These are phyloP conservation scores for Florisuga fusca DNA, from an alignment of 2,797 vertebrate genomes.

Conservation along the genomic window DNA sequence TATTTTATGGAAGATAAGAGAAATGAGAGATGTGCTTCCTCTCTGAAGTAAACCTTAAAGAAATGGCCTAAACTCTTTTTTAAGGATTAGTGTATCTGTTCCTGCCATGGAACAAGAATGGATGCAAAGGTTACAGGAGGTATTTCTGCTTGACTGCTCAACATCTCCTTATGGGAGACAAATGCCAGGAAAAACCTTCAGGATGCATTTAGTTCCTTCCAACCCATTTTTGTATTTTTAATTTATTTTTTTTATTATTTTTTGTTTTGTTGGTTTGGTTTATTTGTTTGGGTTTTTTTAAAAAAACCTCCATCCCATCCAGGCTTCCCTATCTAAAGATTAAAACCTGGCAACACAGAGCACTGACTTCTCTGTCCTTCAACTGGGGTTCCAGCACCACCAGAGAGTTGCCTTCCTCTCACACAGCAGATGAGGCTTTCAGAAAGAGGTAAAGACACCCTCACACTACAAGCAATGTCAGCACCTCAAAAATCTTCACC, in stretches of 20 bases:
- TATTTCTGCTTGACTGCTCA: conserved; percentile 12
- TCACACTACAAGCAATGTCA: not conserved
- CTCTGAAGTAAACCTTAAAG: not conserved
- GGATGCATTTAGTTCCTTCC: not conserved
- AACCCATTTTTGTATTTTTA: not conserved
- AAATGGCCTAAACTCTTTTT: not conserved
- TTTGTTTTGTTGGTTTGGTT: not conserved
- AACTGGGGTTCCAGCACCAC: not conserved
- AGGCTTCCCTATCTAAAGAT: not conserved
- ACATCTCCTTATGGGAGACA: not conserved
- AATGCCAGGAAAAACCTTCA: conserved; percentile 12
- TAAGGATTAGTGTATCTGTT: not conserved
- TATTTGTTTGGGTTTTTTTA: not conserved
- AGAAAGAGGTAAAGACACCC: not conserved
- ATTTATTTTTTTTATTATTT: not conserved
- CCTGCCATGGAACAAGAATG: not conserved
- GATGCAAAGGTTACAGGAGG: not conserved
- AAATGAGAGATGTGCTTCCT: not conserved
- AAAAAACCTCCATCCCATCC: not conserved
- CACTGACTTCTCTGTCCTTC: not conserved
- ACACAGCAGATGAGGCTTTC: not conserved
- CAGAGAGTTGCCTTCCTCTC: not conserved
- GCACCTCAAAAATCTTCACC: not conserved
- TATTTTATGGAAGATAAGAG: not conserved
- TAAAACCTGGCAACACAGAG: not conserved